Percentiles rank a stretch among this genome's conserved stretches.
phyloP scores from a whole-genome alignment of 2,797 vertebrate species.

The Acrossocheilus fasciatus region DNA sequence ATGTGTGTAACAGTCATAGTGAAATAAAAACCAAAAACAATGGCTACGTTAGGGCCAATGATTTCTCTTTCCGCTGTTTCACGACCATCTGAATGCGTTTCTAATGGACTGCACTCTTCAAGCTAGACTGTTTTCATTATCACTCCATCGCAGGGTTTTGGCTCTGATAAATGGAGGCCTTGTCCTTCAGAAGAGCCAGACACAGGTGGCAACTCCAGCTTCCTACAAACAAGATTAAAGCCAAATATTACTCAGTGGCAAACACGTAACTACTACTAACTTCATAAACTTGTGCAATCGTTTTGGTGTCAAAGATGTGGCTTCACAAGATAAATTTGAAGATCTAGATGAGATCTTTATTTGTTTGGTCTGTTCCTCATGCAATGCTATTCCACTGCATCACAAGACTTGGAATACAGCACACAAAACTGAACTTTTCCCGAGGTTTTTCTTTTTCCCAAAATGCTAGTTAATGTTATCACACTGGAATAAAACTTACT shows the following conservation, averaged over 20 bases:
- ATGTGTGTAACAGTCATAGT: slow-evolving; percentile 59
- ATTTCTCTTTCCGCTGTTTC: slow-evolving; percentile 16
- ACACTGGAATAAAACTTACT: too few species aligned
- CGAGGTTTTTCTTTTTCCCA: not conserved
- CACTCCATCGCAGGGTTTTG: slow-evolving; percentile 84
- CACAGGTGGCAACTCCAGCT: slow-evolving; percentile 98
- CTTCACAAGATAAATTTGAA: not conserved
- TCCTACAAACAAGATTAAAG: slow-evolving; percentile 72
- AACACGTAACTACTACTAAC: not conserved
- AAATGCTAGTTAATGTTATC: not conserved
- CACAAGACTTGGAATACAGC: not conserved
- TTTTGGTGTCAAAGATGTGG: not conserved
- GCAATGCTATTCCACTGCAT: not conserved
- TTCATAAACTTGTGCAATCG: too few species aligned
- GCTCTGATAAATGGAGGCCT: slow-evolving; percentile 97
- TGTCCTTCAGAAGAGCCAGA: slow-evolving; percentile 96
- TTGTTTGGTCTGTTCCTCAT: not conserved
- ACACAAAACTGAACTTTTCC: not conserved
- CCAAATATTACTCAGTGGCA: not conserved
- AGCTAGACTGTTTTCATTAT: slow-evolving; percentile 29
- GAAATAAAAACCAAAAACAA: slow-evolving; percentile 39
- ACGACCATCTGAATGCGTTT: slow-evolving; percentile 26
- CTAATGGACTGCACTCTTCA: slow-evolving; percentile 46
- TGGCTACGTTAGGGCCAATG: slow-evolving; percentile 36
- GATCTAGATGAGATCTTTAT: not conserved